These are phyloP conservation scores for Cynocephalus volans DNA, from an alignment of 2,113 vertebrate species.

Conservation along the genomic window DNA sequence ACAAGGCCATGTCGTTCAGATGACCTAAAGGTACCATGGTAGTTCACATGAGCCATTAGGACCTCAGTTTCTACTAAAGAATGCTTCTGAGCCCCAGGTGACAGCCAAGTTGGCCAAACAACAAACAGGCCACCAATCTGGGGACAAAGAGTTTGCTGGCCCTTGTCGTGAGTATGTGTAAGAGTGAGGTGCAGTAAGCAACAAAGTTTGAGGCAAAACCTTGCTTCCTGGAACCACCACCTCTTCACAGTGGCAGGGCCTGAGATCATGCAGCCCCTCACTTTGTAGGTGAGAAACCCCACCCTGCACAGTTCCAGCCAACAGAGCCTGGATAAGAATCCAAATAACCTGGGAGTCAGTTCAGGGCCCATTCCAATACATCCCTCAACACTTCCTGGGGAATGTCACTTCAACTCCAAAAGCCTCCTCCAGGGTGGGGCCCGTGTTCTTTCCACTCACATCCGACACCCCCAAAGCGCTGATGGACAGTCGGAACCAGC, in stretches of 20 bases:
- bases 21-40: background rate
- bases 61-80: background rate
- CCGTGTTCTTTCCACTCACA: background rate
- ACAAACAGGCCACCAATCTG: background rate
- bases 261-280: background rate
- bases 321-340: background rate
- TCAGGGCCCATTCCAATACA: background rate
- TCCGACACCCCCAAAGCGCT: background rate
- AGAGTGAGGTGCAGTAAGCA: background rate
- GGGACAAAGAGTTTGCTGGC: background rate
- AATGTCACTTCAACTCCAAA: background rate
- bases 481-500: background rate
- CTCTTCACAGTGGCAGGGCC: background rate
- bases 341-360: background rate
- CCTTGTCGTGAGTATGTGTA: background rate
- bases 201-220: background rate
- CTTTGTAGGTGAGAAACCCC: background rate
- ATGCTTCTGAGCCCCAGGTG: background rate
- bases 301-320: background rate
- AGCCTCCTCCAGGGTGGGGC: background rate
- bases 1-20: background rate
- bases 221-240: background rate
- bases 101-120: constrained; percentile 16
- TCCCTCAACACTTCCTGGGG: background rate
- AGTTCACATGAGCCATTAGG: background rate